These are phyloP conservation scores for Scrobipalpa costella DNA, from an alignment of 2,888 invertebrate genomes.

Conservation along the genomic window DNA sequence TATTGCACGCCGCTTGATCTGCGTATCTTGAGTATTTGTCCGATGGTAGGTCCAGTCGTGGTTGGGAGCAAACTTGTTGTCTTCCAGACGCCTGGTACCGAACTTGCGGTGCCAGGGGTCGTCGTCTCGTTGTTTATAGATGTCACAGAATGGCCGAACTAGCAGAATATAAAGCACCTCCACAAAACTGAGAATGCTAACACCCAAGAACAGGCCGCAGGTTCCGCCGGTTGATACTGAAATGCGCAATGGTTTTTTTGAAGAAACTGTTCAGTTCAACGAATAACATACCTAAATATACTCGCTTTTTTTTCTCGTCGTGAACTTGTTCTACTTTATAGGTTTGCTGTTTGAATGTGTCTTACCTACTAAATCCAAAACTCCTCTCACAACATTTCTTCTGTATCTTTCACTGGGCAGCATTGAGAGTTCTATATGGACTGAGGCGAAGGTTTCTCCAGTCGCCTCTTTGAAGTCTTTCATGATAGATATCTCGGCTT, in stretches of 20 bases:
- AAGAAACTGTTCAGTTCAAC: too few species aligned
- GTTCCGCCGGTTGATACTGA: slow-evolving; percentile 85
- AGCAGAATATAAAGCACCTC: slow-evolving; percentile 83
- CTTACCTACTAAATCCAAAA: slow-evolving; percentile 87
- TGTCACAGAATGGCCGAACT: slow-evolving; percentile 70
- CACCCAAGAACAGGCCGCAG: slow-evolving; percentile 84
- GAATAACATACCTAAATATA: too few species aligned
- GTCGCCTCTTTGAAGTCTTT: slow-evolving; percentile 74
- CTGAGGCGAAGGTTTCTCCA: slow-evolving; percentile 59
- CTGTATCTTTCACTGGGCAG: slow-evolving; percentile 86
- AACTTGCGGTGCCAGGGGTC: slow-evolving; percentile 70
- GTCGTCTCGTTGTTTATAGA: slow-evolving; percentile 67
- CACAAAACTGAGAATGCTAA: slow-evolving; percentile 84
- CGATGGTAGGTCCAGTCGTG: slow-evolving; percentile 49
- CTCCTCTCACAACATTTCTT: slow-evolving; percentile 86
- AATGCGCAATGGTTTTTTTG: too few species aligned
- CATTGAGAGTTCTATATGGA: slow-evolving; percentile 83
- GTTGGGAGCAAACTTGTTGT: slow-evolving; percentile 60
- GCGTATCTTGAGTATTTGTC: slow-evolving; percentile 7
- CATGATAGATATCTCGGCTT: slow-evolving; percentile 85
- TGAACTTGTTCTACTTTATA: too few species aligned
- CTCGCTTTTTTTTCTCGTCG: too few species aligned
- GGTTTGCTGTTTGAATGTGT: too few species aligned
- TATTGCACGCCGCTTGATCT: slow-evolving; percentile 18
- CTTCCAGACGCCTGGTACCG: slow-evolving; percentile 57